Evolutionary conservation across 1,140 invertebrate species (phyloP).

Genomic region (Lepeophtheirus salmonis): DNA sequence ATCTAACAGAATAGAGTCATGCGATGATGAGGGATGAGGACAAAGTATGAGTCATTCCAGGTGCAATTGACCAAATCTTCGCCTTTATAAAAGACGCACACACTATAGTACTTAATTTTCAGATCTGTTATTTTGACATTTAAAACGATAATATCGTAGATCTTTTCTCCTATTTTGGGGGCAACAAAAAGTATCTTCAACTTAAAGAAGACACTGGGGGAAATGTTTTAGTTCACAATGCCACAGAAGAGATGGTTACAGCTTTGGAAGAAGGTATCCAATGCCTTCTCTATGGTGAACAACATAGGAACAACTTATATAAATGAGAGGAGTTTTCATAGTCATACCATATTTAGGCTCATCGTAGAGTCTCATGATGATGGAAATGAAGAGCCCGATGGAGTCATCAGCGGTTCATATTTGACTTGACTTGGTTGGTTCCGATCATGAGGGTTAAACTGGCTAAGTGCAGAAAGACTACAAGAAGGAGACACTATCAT

Average conservation of each 20-base stretch:
- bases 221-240: not conserved
- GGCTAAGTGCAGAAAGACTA: constrained; percentile 44
- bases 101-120: constrained; percentile 45
- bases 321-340: constrained; percentile 55
- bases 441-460: constrained; percentile 49
- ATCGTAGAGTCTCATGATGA: constrained; percentile 22
- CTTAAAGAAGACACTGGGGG: not conserved
- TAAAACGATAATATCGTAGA: constrained; percentile 53
- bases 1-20: constrained; percentile 40
- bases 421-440: constrained; percentile 71
- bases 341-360: constrained; percentile 51
- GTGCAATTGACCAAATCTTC: constrained; percentile 48
- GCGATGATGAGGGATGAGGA: constrained; percentile 47
- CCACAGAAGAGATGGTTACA: not conserved
- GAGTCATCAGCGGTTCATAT: constrained; percentile 43
- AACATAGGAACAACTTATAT: constrained; percentile 51
- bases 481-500: constrained; percentile 72
- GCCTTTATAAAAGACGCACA: constrained; percentile 40
- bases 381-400: constrained; percentile 30
- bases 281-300: constrained; percentile 42
- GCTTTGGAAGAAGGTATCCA: constrained; percentile 25
- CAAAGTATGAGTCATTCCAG: constrained; percentile 50
- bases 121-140: constrained; percentile 20
- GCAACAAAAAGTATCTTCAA: not conserved
- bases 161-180: constrained; percentile 31